phyloP scores from a whole-genome alignment of 2,797 vertebrate genomes.

The Propithecus deckenii region DNA sequence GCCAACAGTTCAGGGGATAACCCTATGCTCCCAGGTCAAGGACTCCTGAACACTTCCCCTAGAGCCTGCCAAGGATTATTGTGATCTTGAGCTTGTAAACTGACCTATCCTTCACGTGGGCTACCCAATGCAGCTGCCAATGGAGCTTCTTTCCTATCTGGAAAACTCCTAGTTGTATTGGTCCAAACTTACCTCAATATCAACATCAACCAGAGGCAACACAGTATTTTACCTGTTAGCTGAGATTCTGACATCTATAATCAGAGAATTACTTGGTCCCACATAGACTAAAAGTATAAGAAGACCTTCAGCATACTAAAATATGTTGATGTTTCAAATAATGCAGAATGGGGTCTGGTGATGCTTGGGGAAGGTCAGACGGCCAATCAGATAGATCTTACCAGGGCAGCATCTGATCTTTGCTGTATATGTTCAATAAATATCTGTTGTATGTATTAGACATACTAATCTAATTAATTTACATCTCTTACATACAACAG shows the following conservation, averaged over 20 bases:
- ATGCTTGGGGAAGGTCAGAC: background rate
- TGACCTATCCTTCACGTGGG: background rate
- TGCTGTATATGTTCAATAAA: background rate
- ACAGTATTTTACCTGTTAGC: background rate
- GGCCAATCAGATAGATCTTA: background rate
- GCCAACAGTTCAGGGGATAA: background rate
- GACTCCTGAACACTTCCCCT: background rate
- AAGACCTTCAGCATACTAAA: background rate
- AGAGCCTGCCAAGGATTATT: background rate
- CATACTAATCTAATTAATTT: background rate
- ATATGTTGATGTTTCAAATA: background rate
- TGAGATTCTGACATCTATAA: slow-evolving; percentile 10
- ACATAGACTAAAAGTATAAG: background rate
- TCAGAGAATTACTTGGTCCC: slow-evolving; percentile 10
- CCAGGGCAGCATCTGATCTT: background rate
- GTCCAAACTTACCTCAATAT: background rate
- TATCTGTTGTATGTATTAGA: background rate
- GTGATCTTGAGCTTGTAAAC: background rate
- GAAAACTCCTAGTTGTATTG: background rate
- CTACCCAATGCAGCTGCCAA: background rate
- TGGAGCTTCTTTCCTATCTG: background rate
- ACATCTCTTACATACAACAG: background rate
- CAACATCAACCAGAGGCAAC: background rate
- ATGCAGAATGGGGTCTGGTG: background rate
- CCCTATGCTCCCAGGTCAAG: background rate